A percentile compares a stretch with the other conserved stretches of the same genome.
phyloP scores from a whole-genome alignment of 2,888 invertebrate species.

The Mythimna ferrago region DNA sequence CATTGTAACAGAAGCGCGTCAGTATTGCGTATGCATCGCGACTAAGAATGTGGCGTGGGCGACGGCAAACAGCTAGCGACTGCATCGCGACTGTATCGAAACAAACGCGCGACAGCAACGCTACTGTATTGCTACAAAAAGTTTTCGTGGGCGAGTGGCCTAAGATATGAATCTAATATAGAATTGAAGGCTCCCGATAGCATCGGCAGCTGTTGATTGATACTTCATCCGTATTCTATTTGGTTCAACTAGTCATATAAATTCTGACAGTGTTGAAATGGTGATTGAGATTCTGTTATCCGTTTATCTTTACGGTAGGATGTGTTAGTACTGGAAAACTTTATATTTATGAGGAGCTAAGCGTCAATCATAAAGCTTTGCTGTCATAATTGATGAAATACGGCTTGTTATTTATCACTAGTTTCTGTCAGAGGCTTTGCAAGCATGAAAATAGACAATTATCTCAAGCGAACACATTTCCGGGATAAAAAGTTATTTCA shows the following conservation, averaged over 20 bases:
- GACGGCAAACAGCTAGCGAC: too few species aligned
- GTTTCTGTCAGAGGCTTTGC: too few species aligned
- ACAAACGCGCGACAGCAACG: too few species aligned
- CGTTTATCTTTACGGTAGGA: constrained; percentile 36
- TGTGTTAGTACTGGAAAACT: constrained; percentile 16
- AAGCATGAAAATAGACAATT: too few species aligned
- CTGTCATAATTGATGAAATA: not conserved
- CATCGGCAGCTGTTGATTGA: constrained; percentile 59
- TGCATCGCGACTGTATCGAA: too few species aligned
- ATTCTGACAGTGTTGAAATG: constrained; percentile 44
- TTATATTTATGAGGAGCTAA: constrained; percentile 32
- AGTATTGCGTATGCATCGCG: too few species aligned
- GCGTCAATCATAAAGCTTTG: constrained; percentile 1
- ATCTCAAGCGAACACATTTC: too few species aligned
- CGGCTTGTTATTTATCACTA: not conserved
- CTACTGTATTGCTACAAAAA: too few species aligned
- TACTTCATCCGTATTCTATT: constrained; percentile 60
- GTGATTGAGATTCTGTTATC: constrained; percentile 43
- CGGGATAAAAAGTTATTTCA: too few species aligned
- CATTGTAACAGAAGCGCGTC: too few species aligned
- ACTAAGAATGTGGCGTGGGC: too few species aligned
- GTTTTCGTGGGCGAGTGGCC: too few species aligned
- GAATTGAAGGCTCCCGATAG: constrained; percentile 61
- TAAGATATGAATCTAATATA: constrained; percentile 59
- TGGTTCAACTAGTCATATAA: constrained; percentile 46